These are phyloP conservation scores for Rhodinocichla rosea DNA, from an alignment of 2,113 vertebrate genomes.

Conservation along the genomic window DNA sequence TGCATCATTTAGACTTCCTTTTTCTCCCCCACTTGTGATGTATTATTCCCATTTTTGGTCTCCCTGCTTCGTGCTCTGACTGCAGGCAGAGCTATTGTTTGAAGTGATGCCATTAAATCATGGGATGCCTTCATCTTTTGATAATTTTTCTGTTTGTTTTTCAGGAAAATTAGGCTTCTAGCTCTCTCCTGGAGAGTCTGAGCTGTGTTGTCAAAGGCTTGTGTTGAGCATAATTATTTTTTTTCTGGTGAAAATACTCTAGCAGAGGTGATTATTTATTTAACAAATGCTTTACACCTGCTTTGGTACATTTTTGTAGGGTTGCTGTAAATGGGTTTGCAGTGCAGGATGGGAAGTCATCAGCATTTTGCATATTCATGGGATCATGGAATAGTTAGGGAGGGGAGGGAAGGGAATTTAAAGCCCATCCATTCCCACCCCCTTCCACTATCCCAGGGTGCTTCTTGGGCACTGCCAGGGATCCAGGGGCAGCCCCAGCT, in stretches of 20 bases:
- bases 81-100: not conserved
- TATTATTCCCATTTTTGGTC: not conserved
- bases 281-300: not conserved
- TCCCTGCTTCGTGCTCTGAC: not conserved
- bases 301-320: not conserved
- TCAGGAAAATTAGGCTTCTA: not conserved
- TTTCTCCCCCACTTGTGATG: not conserved
- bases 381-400: not conserved
- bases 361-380: not conserved
- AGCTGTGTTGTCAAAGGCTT: not conserved
- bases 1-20: not conserved
- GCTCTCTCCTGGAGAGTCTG: not conserved
- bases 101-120: not conserved
- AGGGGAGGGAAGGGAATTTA: not conserved
- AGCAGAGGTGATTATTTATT: not conserved
- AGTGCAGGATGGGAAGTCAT: not conserved
- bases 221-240: not conserved
- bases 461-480: not conserved
- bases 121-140: not conserved
- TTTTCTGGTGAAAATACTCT: not conserved
- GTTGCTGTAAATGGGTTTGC: not conserved
- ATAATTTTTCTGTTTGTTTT: not conserved
- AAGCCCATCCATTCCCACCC: not conserved
- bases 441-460: fast-evolving
- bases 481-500: not conserved